These are phyloP conservation scores for Poecilia wingei DNA, from an alignment of 2,797 vertebrate species.

Conservation along the genomic window DNA sequence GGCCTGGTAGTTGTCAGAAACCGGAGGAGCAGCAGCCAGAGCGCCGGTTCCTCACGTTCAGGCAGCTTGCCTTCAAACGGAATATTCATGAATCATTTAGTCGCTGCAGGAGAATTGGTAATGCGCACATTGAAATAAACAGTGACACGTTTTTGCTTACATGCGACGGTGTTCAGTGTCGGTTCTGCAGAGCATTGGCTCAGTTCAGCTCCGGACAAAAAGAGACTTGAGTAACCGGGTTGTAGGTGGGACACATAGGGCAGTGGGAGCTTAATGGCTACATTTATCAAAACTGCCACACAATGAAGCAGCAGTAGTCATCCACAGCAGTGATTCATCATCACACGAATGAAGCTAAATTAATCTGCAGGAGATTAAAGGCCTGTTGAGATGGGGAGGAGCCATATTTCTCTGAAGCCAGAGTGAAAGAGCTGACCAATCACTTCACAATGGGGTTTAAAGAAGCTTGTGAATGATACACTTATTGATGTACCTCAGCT, in stretches of 20 bases:
- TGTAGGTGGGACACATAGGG: constrained; percentile 68
- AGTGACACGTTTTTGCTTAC: constrained; percentile 19
- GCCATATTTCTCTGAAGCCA: constrained; percentile 35
- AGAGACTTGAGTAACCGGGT: constrained; percentile 54
- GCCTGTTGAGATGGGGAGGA: constrained; percentile 58
- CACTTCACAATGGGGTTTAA: constrained; percentile 31
- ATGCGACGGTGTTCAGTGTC: constrained; percentile 8
- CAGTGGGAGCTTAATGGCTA: constrained; percentile 74
- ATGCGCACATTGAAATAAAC: constrained; percentile 32
- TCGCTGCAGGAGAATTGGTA: constrained; percentile 9
- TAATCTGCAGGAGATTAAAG: constrained; percentile 74
- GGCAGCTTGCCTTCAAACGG: constrained; percentile 26
- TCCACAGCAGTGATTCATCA: constrained; percentile 71
- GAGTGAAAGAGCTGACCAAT: constrained; percentile 27
- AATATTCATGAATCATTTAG: constrained; percentile 32
- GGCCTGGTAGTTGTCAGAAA: constrained; percentile 58
- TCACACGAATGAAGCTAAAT: constrained; percentile 69
- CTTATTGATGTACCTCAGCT: constrained; percentile 14
- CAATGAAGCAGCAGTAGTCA: constrained; percentile 67
- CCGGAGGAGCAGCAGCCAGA: constrained; percentile 46
- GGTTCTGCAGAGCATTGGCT: constrained; percentile 30
- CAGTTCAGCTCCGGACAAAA: constrained; percentile 19
- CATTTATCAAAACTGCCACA: constrained; percentile 78
- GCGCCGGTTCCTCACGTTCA: constrained; percentile 36
- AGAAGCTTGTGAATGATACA: constrained; percentile 29